A percentile compares a stretch with the other conserved stretches of the same genome.
Conservation (phyloP, 1,140 invertebrate genomes). For the Lepidurus apus region DNA sequence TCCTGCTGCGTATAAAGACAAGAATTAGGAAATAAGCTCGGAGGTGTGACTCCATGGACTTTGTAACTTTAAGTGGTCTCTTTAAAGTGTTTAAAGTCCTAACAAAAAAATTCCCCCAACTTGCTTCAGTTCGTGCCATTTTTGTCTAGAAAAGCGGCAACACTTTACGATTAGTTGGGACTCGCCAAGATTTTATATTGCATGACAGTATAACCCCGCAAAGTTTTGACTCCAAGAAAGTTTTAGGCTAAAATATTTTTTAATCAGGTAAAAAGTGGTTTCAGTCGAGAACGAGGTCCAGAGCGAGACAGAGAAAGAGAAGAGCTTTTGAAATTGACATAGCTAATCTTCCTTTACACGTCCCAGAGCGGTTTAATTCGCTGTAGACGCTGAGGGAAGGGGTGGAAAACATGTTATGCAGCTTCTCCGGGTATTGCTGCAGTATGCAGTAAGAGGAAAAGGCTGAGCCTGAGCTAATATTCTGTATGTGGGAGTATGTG, state of each 20-base stretch:
- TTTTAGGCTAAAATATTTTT: not conserved
- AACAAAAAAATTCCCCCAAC: not conserved
- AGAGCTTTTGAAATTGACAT: not conserved
- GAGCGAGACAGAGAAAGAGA: not conserved
- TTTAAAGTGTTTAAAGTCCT: not conserved
- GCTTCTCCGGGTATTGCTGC: not conserved
- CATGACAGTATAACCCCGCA: too few relatives aligned
- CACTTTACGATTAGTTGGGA: too few relatives aligned
- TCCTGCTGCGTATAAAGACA: not conserved
- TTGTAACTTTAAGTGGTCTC: too few relatives aligned
- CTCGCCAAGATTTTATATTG: too few relatives aligned
- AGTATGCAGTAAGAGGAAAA: not conserved
- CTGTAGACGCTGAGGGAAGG: not conserved
- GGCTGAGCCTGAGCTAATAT: conserved; percentile 9
- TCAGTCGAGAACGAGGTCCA: not conserved
- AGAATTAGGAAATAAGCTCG: too few relatives aligned
- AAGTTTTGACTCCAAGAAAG: too few relatives aligned
- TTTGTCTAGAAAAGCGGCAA: too few relatives aligned
- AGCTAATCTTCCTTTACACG: not conserved
- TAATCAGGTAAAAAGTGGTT: not conserved
- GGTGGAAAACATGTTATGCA: not conserved
- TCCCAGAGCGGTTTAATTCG: not conserved
- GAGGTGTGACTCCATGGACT: too few relatives aligned
- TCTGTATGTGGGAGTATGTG: not conserved
- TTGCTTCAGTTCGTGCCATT: not conserved